phyloP scores from a whole-genome alignment of 2,113 vertebrate genomes.

The Rhabdornis inornatus region DNA sequence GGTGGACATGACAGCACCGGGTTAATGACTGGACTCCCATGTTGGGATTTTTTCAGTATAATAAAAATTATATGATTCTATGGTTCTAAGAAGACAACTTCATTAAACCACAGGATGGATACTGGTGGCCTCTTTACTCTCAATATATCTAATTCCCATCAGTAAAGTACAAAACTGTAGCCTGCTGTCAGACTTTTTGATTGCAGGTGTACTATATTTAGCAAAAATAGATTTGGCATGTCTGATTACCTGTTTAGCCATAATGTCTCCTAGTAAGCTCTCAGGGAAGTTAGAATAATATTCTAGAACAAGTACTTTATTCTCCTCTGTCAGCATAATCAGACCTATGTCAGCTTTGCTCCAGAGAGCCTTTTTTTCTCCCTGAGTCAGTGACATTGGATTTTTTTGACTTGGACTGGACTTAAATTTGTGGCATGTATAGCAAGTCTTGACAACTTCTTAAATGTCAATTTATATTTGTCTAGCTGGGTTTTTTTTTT shows the following conservation, averaged over 20 bases:
- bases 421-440: neutral
- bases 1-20: accelerated
- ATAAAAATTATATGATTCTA: neutral
- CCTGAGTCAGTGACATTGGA: neutral
- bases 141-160: neutral
- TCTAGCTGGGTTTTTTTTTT: neutral
- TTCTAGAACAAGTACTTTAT: neutral
- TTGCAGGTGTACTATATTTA: neutral
- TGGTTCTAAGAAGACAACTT: neutral
- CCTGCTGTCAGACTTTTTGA: neutral
- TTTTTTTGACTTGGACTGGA: neutral
- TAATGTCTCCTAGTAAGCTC: neutral
- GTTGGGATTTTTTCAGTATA: neutral
- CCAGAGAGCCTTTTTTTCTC: neutral
- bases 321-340: neutral
- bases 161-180: conserved; percentile 6
- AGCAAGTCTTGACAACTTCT: neutral
- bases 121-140: neutral
- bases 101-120: neutral
- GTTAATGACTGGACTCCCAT: neutral
- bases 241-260: conserved; percentile 24
- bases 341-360: neutral
- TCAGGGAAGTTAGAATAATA: conserved; percentile 1
- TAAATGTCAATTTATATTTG: neutral
- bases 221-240: neutral